Base-by-base conservation (phyloP, 2,888 invertebrate genomes). In the Salpingus planirostris region DNA sequence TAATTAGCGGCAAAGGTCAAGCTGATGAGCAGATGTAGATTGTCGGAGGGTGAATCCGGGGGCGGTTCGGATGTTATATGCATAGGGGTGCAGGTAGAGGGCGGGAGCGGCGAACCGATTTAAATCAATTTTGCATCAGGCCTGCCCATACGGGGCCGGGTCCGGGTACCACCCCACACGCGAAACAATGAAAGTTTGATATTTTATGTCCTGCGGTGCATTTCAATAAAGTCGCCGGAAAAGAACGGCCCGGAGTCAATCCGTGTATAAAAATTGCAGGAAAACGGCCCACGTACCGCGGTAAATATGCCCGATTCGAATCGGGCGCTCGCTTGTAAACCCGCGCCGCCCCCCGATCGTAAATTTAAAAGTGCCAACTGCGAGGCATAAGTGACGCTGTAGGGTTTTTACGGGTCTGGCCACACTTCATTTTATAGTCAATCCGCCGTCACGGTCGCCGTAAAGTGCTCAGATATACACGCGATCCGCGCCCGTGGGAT, bases 341-440 rank as follows among this genome's bases (percentile, higher is more conserved):
- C 29, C 24, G 14, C 31, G n/a, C n/a, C n/a, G n/a, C 33, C 24
- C 27, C 31, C 29, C 31, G 27, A 14, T 33, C 42, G 38, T 44
- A 44, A 44, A 44, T 40, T 36, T 29, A 33, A 29, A 44, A 44
- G 44, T 40, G 38, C 30, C 38, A 44, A 44, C 38, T 42, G 40
- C 31, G 36, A 36, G 33, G 32, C 40, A 36, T 31, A 38, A 40
- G 33, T 38, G 33, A 27, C 33, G 15, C 26, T 36, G 29, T 30
- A 13, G 26, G 27, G 28, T 25, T 37, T 45, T 45, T 45, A 45
- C 35, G 29, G n/a, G 30, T 31, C 28, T 33, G 29, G 36, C 37
- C 42, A 38, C 41, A 38, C 43, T 45, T 43, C 41, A 45, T 42
- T 45, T 45, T 45, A 42, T 45, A 41, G 43, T 38, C 40, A 38